Evolutionary conservation across 2,888 invertebrate species (phyloP).

Genomic region (Taenaris catops): DNA sequence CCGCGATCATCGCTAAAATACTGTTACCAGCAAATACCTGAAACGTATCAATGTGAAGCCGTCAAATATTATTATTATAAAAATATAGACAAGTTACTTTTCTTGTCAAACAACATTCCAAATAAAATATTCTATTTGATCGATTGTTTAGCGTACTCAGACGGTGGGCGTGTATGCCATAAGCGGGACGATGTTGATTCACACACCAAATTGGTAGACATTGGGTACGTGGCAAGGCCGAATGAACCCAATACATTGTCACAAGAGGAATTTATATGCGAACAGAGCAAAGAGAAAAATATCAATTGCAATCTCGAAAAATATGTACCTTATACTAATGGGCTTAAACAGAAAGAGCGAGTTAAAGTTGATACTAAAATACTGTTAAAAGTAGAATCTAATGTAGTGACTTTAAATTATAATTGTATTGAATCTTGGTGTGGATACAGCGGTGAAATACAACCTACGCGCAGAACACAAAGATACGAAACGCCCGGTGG

Average conservation of each 20-base stretch:
- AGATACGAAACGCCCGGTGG: conserved; percentile 50
- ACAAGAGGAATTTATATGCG: conserved; percentile 63
- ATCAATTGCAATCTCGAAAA: conserved; percentile 54
- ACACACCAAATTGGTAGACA: conserved; percentile 47
- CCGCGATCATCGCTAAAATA: conserved; percentile 38
- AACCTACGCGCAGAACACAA: conserved; percentile 31
- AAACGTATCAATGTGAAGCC: conserved; percentile 43
- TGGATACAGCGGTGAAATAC: conserved; percentile 44
- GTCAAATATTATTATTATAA: conserved; percentile 53
- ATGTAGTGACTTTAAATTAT: conserved; percentile 38
- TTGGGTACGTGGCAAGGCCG: conserved; percentile 49
- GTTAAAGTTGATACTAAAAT: conserved; percentile 37
- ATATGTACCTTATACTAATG: conserved; percentile 43
- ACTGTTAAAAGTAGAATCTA: conserved; percentile 44
- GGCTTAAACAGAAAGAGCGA: conserved; percentile 40
- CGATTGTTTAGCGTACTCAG: conserved; percentile 58
- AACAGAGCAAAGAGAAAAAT: conserved; percentile 38
- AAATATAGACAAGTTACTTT: conserved; percentile 55
- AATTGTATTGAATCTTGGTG: conserved; percentile 51
- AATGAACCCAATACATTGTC: conserved; percentile 47
- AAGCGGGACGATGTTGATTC: conserved; percentile 41
- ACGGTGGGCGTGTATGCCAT: conserved; percentile 55
- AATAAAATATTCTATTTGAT: conserved; percentile 52
- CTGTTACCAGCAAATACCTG: conserved; percentile 36
- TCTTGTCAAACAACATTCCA: conserved; percentile 44